Evolutionary conservation across 2,888 invertebrate species (phyloP).

Genomic region (Schrankia costaestrigalis): DNA sequence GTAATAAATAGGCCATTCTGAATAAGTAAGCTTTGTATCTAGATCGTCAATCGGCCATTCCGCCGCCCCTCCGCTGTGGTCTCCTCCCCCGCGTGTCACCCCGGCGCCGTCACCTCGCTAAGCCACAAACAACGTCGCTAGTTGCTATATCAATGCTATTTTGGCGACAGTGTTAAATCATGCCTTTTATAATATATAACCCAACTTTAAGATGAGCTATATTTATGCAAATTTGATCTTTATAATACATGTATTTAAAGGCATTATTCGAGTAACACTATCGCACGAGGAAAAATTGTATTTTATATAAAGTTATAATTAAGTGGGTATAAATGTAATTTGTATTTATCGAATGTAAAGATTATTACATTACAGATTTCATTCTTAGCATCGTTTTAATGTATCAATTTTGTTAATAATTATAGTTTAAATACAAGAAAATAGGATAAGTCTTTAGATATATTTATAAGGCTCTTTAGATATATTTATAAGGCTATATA

Average conservation of each 20-base stretch:
- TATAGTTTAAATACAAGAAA: no score
- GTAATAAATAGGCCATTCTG: not conserved
- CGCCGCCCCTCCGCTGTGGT: constrained; percentile 21
- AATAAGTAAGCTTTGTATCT: not conserved
- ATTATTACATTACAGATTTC: no score
- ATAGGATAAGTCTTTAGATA: no score
- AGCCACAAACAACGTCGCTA: constrained; percentile 35
- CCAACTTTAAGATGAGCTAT: not conserved
- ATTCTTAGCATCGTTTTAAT: no score
- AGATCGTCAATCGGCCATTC: constrained; percentile 52
- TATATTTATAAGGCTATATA: no score
- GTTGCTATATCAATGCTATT: constrained; percentile 18
- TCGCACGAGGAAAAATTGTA: constrained; percentile 21
- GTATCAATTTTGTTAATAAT: no score
- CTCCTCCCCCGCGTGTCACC: constrained; percentile 25
- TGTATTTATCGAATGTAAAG: no score
- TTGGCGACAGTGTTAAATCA: constrained; percentile 20
- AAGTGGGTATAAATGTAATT: no score
- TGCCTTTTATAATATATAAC: no score
- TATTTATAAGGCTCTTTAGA: no score
- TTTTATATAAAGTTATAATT: constrained; percentile 11
- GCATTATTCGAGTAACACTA: constrained; percentile 25
- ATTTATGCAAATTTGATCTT: not conserved
- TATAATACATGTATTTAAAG: not conserved
- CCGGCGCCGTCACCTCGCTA: constrained; percentile 21